phyloP scores from a whole-genome alignment of 2,797 vertebrate genomes.

The Lophius americanus region DNA sequence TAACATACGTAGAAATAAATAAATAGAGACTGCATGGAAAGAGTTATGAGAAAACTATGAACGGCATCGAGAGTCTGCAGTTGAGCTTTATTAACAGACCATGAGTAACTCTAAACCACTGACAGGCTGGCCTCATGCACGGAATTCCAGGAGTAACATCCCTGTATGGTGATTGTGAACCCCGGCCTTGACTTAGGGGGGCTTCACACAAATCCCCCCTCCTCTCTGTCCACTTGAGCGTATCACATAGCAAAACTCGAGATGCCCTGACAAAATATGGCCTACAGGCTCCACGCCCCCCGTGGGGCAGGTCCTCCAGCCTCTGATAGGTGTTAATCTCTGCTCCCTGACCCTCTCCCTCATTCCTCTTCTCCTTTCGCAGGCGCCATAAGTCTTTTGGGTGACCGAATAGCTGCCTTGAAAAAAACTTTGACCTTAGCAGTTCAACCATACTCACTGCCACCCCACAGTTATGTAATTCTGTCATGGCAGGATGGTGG shows the following conservation, averaged over 20 bases:
- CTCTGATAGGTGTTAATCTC: slow-evolving; percentile 50
- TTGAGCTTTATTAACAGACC: slow-evolving; percentile 59
- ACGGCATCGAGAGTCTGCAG: slow-evolving; percentile 18
- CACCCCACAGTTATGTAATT: slow-evolving; percentile 72
- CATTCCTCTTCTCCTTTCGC: neutral
- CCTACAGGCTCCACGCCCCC: slow-evolving; percentile 42
- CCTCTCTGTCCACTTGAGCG: slow-evolving; percentile 37
- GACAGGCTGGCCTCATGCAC: slow-evolving; percentile 65
- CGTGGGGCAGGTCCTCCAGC: slow-evolving; percentile 29
- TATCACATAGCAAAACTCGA: slow-evolving; percentile 66
- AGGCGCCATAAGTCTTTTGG: slow-evolving; percentile 47
- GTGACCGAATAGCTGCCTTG: slow-evolving; percentile 46
- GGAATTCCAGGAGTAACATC: slow-evolving; percentile 71
- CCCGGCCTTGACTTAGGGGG: slow-evolving; percentile 64
- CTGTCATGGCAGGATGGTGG: slow-evolving; percentile 56
- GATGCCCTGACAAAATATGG: slow-evolving; percentile 61
- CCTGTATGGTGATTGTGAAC: slow-evolving; percentile 66
- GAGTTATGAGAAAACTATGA: slow-evolving; percentile 36
- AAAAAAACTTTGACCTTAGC: slow-evolving; percentile 31
- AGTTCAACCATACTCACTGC: slow-evolving; percentile 43
- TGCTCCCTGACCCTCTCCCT: slow-evolving; percentile 43
- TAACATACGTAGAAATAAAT: no score
- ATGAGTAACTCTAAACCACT: slow-evolving; percentile 70
- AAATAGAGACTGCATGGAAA: no score
- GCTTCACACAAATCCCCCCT: slow-evolving; percentile 30